Evolutionary conservation across 2,888 invertebrate species (phyloP), one percentile per base, ranked within the genome.

Genomic region (Pammene aurita): DNA sequence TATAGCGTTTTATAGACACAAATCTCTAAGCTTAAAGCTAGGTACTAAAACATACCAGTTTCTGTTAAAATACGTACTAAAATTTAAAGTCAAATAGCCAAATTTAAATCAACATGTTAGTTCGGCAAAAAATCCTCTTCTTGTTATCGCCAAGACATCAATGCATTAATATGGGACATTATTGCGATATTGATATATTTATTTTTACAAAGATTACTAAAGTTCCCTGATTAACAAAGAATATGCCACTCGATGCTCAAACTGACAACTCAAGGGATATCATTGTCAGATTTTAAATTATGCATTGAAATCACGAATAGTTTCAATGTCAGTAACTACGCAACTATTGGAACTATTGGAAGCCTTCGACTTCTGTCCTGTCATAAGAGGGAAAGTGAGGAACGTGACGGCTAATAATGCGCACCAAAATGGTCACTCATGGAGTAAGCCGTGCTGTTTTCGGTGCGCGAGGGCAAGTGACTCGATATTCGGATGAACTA

Each of bases 341-440:
- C 76, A 77, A 77, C 78, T 72, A 70, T 58, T 42, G 52, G 58
- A 72, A 26, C 26, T 26, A 74, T 73, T 67, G 66, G 71, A 68
- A 74, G 81, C 76, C 82, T 79, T 82, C 81, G 79, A 80, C 78
- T 81, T 82, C 77, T 77, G 76, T 80, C 78, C 77, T 77, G 76
- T 80, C 78, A 80, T 80, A 79, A 76, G 77, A 83, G 83, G 80
- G 88, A 88, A 87, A 87, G 89, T 85, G 78, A 81, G 79, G 72
- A 81, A 86, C 87, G 87, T 88, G 85, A 84, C 83, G 74, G 74
- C 79, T 74, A 77, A 62, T 62, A 62, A 41, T 77, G 78, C 80
- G 79, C 75, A 79, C 76, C 75, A 68, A 68, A 62, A 68, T 68
- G 58, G 67, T 63, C 50, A 60, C 67, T 64, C 64, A 61, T 63